A percentile compares a stretch with the other conserved stretches of the same genome.
These are phyloP conservation scores for Zaprionus lachaisei DNA, from an alignment of 1,140 invertebrate genomes.

Conservation along the genomic window DNA sequence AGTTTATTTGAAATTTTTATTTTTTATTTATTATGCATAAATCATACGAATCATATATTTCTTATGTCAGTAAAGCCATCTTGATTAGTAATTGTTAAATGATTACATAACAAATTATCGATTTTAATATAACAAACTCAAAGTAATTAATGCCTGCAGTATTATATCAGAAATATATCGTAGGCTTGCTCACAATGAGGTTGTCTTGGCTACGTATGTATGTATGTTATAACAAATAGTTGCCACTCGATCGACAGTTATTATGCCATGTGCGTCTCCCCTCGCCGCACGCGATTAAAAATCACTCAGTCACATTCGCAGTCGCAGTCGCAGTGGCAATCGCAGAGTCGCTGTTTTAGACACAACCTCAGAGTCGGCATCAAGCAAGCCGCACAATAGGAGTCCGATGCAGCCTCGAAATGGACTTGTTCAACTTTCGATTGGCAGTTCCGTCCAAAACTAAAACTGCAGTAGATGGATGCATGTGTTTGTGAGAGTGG, in stretches of 20 bases:
- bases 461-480: conserved; percentile 32
- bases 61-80: no score
- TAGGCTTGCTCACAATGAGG: conserved; percentile 6
- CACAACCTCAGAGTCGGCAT: not conserved
- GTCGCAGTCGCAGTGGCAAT: not conserved
- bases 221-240: conserved; percentile 66
- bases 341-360: not conserved
- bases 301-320: conserved; percentile 45
- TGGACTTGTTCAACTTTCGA: conserved; percentile 76
- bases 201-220: conserved; percentile 34
- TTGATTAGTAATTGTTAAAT: not conserved
- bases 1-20: no score
- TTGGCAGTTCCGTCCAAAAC: conserved; percentile 51
- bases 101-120: not conserved
- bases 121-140: not conserved
- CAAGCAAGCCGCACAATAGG: conserved; percentile 41
- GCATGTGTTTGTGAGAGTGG: conserved; percentile 2
- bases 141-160: not conserved
- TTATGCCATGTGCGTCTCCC: conserved; percentile 63
- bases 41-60: no score
- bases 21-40: no score
- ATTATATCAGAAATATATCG: not conserved
- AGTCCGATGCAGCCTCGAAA: conserved; percentile 55
- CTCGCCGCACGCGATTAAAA: conserved; percentile 45
- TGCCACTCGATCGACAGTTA: conserved; percentile 52